Evolutionary conservation across 2,888 invertebrate genomes (phyloP).

Genomic region (Ashinkailepas kermadecensis): DNA sequence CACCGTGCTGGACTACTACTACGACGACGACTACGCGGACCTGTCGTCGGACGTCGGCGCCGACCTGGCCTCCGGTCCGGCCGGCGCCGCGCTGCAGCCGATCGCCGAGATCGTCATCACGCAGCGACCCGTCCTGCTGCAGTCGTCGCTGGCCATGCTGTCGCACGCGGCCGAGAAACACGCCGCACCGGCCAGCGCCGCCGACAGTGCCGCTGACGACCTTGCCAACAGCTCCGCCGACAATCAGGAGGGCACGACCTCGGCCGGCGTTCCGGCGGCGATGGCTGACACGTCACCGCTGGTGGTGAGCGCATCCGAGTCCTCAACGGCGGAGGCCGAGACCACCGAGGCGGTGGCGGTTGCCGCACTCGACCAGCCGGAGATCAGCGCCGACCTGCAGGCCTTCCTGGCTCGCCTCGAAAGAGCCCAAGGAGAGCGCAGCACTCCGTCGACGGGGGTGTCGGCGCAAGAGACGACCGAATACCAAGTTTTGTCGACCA

Average conservation of each 20-base stretch:
- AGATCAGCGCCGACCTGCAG: conserved; percentile 15
- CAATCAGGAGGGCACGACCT: too few species aligned
- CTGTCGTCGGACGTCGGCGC: conserved; percentile 27
- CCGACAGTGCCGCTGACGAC: too few species aligned
- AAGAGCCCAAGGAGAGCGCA: not conserved
- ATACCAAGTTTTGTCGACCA: too few species aligned
- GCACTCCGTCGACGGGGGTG: too few species aligned
- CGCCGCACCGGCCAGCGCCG: too few species aligned
- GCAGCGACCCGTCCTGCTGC: not conserved
- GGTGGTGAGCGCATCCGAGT: too few species aligned
- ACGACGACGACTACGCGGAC: conserved; percentile 27
- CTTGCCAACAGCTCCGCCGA: too few species aligned
- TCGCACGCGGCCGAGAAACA: not conserved
- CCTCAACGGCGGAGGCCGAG: too few species aligned
- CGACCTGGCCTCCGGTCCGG: conserved; percentile 28
- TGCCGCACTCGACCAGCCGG: not conserved
- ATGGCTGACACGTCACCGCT: too few species aligned
- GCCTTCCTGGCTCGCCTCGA: conserved; percentile 1
- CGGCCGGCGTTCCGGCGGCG: too few species aligned
- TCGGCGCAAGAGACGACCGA: too few species aligned
- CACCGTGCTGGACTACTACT: conserved; percentile 28
- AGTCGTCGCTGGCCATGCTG: not conserved
- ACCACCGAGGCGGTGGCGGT: not conserved
- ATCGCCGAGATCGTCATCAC: conserved; percentile 23
- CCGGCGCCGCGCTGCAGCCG: conserved; percentile 25